Evolutionary conservation across 2,888 invertebrate genomes (phyloP).

Genomic region (Liposcelis brunnea): DNA sequence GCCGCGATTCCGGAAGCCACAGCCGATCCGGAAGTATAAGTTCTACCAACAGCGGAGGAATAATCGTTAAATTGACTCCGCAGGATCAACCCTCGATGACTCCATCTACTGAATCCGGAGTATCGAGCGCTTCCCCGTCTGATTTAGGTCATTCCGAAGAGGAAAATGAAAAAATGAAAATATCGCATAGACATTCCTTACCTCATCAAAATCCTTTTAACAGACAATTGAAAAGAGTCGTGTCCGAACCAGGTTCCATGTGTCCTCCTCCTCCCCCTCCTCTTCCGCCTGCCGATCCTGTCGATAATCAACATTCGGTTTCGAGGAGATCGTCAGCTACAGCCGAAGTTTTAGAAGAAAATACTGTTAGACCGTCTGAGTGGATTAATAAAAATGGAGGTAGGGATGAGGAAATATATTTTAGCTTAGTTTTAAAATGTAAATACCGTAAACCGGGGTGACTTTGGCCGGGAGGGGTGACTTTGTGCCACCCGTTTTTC

Average conservation of each 20-base stretch:
- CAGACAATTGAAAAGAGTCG: constrained; percentile 31
- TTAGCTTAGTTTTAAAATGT: no score
- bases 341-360: constrained; percentile 45
- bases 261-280: constrained; percentile 48
- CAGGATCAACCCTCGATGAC: constrained; percentile 12
- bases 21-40: constrained; percentile 46
- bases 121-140: constrained; percentile 26
- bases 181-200: constrained; percentile 24
- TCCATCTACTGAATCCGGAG: constrained; percentile 22
- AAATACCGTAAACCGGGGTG: no score
- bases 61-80: constrained; percentile 23
- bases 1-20: constrained; percentile 50
- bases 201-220: constrained; percentile 16
- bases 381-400: constrained; percentile 37
- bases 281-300: constrained; percentile 34
- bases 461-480: no score
- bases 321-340: constrained; percentile 10
- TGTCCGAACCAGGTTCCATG: constrained; percentile 35
- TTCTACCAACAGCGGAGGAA: constrained; percentile 29
- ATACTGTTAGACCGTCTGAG: constrained; percentile 47
- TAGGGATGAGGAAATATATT: constrained; percentile 21
- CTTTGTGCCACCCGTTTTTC: no score
- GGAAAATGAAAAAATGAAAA: constrained; percentile 17
- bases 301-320: constrained; percentile 5
- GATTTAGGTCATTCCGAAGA: constrained; percentile 23